Base-by-base conservation (phyloP, 2,797 vertebrate species). In the Hozukius guyotensis region DNA sequence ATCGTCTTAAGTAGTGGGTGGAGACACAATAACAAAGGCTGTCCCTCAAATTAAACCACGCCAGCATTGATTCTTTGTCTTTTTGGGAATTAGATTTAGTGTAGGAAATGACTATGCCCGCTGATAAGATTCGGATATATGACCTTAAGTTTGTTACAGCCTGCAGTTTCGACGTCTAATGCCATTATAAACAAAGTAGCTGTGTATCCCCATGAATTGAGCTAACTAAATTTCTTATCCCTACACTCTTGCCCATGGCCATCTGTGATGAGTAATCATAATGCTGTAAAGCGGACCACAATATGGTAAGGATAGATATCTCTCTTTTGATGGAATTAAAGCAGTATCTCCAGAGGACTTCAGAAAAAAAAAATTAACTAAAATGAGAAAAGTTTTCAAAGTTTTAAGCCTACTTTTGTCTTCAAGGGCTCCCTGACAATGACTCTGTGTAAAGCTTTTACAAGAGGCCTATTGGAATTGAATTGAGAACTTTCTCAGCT, bases 181-280 rank as follows among this genome's bases (percentile, higher is more conserved):
- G 42, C 64, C 75, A 81, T 91, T 84, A 90, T 32, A 84, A 89
- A 90, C 82, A 91, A 79, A 86, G 85, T 78, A 70, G 72, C 78
- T 80, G 83, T 73, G 88, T 75, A 80, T 78, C 49, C 81, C 74
- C 83, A 85, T 86, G 78, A 90, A 88, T 63, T 85, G 81, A 84
- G 62, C 81, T 83, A 90, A 92, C 83, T 82, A 63, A 49, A 91
- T 89, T 82, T 91, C 84, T 88, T 87, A 89, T 92, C 88, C 84
- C 55, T 49, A 42, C 67, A 76, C 80, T 82, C 34, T 86, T 83
- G 87, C 91, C 87, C 75, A 29, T 60, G 84, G 92, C 89, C 80
- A 87, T 92, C 85, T 90, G 72, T 77, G 91, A 91, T 90, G 85
- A 92, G 83, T 72, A 90, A 90, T 91, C 86, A 74, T 57, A 87